Conservation (phyloP, 1,140 invertebrate species). For the Drosophila parabipectinata region DNA sequence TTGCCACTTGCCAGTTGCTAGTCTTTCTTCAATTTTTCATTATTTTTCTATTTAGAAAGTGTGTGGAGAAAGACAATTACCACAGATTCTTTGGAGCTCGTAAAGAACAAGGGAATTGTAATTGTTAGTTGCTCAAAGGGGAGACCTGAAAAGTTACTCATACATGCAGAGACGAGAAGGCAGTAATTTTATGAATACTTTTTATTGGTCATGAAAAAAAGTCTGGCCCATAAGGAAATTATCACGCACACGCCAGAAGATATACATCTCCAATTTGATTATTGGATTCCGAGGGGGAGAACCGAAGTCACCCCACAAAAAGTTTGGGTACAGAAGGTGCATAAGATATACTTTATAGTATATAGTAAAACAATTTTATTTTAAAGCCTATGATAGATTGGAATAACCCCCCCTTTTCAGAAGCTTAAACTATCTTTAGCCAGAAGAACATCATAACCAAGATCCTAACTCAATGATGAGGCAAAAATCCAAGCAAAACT, state of each 20-base stretch:
- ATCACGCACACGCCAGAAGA: constrained; percentile 1
- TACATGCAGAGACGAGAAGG: neutral
- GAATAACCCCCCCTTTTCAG: too few relatives aligned
- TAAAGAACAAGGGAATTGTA: neutral
- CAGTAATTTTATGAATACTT: neutral
- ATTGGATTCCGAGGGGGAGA: neutral
- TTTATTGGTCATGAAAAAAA: constrained; percentile 14
- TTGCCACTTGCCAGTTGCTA: neutral
- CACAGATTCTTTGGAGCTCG: constrained; percentile 1
- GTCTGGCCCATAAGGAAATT: neutral
- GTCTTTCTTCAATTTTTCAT: constrained; percentile 33
- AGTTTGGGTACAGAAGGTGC: neutral
- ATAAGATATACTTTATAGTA: too few relatives aligned
- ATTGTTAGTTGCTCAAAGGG: neutral
- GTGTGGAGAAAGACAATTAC: constrained; percentile 34
- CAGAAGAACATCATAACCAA: too few relatives aligned
- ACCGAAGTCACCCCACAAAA: neutral
- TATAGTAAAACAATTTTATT: too few relatives aligned
- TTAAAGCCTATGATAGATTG: too few relatives aligned
- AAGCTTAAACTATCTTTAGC: neutral
- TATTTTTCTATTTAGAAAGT: constrained; percentile 51
- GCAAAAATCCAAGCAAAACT: neutral
- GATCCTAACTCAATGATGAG: neutral
- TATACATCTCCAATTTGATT: neutral
- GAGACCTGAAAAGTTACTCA: neutral